Evolutionary conservation across 2,888 invertebrate species (phyloP).

Genomic region (Podotricha telesiphe): DNA sequence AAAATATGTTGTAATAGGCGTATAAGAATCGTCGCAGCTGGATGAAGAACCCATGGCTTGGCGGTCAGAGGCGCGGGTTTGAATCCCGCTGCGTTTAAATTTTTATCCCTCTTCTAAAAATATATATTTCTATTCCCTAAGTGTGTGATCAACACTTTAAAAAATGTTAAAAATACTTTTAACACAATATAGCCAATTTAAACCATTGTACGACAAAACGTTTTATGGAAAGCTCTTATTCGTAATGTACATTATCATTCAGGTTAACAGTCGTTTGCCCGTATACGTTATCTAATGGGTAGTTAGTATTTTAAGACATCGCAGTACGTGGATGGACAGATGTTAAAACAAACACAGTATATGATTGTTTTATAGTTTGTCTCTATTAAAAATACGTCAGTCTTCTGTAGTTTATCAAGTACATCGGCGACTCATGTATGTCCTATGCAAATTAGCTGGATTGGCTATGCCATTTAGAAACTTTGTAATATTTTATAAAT

Average conservation of each 20-base stretch:
- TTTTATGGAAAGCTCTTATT: constrained; percentile 36
- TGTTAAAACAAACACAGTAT: constrained; percentile 33
- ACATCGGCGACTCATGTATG: not conserved
- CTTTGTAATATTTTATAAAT: no score
- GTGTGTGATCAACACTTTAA: no score
- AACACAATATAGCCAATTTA: constrained; percentile 36
- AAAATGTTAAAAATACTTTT: constrained; percentile 6
- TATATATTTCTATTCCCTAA: no score
- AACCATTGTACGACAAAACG: constrained; percentile 33
- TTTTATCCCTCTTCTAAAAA: no score
- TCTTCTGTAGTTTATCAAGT: not conserved
- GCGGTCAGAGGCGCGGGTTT: no score
- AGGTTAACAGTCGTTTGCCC: constrained; percentile 49
- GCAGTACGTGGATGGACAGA: constrained; percentile 36
- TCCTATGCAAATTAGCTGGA: not conserved
- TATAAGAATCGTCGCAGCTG: no score
- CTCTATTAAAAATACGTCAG: constrained; percentile 38
- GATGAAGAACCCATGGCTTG: no score
- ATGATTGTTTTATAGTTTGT: constrained; percentile 41
- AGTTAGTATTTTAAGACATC: constrained; percentile 45
- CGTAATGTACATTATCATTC: constrained; percentile 48
- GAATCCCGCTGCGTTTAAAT: no score
- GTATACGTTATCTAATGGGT: constrained; percentile 47
- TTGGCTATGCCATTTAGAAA: not conserved
- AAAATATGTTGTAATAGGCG: no score